These are phyloP conservation scores for Macaria liturata DNA, from an alignment of 2,888 invertebrate species.

Conservation along the genomic window DNA sequence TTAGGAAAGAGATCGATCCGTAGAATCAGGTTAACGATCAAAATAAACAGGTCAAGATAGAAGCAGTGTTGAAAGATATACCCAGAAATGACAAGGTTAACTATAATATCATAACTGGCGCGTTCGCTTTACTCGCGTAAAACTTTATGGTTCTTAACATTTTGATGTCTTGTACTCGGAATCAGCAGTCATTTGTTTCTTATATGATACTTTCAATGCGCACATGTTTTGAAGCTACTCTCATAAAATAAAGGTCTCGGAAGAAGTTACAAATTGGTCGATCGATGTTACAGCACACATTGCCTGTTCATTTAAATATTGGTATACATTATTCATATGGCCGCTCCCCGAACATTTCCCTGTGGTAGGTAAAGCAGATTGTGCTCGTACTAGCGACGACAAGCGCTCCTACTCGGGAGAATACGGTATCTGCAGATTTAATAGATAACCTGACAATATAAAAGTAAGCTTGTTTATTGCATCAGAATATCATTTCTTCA, in stretches of 20 bases:
- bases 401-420: slow-evolving; percentile 1
- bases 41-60: slow-evolving; percentile 20
- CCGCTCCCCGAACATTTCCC: slow-evolving; percentile 2
- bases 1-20: slow-evolving; percentile 23
- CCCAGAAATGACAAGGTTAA: slow-evolving; percentile 4
- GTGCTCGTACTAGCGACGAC: not conserved
- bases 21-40: slow-evolving; percentile 32
- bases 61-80: slow-evolving; percentile 10
- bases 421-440: not conserved
- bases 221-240: too few relatives aligned
- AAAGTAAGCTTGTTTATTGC: too few relatives aligned
- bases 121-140: slow-evolving; percentile 5
- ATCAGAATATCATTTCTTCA: too few relatives aligned
- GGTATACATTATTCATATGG: slow-evolving; percentile 10
- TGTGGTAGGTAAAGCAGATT: slow-evolving; percentile 3
- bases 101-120: slow-evolving; percentile 6
- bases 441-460: slow-evolving; percentile 1
- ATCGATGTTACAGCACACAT: slow-evolving; percentile 5
- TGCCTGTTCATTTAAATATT: slow-evolving; percentile 10
- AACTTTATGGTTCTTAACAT: slow-evolving; percentile 11
- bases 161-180: slow-evolving; percentile 4
- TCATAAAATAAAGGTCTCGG: not conserved
- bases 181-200: not conserved
- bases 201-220: not conserved
- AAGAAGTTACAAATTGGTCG: slow-evolving; percentile 2